Base-by-base conservation (phyloP, 1,140 invertebrate genomes). In the Drosophila mojavensis region DNA sequence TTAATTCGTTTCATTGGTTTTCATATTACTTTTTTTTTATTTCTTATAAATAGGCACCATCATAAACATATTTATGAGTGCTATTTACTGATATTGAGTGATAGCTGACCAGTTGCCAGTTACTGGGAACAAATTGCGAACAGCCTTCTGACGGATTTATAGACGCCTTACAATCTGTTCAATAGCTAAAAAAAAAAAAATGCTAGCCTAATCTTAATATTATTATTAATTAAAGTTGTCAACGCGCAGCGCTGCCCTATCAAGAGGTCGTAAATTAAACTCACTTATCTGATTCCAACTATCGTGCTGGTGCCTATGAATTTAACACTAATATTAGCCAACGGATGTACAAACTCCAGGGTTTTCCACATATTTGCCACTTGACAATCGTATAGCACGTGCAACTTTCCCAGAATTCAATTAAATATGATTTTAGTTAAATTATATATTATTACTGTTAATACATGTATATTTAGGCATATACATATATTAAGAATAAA, bases 171-270 rank as follows among this genome's bases (percentile, higher is more conserved):
- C 36, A 66, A 45, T 26, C 30, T 54, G 33, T 50, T 20, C 39
- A 58, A 39, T 4, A 41, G 11, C 17, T 0, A 26, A 9, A 13
- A 13, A 6, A 10, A 13, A 58, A 13, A 3, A 41, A 13, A 10
- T 24, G 17, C 20, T 45, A 48, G 41, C n/a, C 28, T 39, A 59
- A 59, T 66, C 51, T 47, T 45, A 73, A 33, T 65, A 71, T 41
- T 30, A 56, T 43, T 58, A 41, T 10, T 62, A 61, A 68, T 61
- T 61, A 15, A 68, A 61, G 56, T 73, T 73, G 56, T 54, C 64
- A 67, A 67, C 64, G 48, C 39, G 30, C 39, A 4, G 47, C 43
- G 17, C 7, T 17, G 26, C 17, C 51, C 43, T 69, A 69, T 74
- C 65, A 20, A 61, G 51, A 3, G 17, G 7, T 28, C 36, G 28